A percentile compares a stretch with the other conserved stretches of the same genome.
Conservation (phyloP, 1,140 invertebrate genomes). For the Scylla paramamosain region DNA sequence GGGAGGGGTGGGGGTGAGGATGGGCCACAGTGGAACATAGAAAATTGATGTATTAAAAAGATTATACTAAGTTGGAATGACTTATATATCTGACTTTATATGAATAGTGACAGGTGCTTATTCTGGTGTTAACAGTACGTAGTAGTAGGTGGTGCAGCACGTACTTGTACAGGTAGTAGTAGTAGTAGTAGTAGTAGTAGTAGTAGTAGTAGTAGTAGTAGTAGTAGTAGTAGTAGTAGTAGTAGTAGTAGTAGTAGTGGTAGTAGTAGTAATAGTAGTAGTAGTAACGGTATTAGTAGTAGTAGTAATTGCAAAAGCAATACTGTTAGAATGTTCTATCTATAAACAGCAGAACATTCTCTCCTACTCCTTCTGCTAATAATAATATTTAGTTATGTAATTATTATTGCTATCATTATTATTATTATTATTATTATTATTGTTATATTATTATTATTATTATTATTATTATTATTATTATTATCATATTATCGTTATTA, state of each 20-base stretch:
- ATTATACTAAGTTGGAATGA: too few relatives aligned
- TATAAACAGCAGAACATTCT: too few relatives aligned
- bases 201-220: slow-evolving; percentile 23
- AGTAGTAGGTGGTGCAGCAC: neutral
- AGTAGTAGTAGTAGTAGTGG: neutral
- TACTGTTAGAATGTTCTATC: neutral
- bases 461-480: slow-evolving; percentile 38
- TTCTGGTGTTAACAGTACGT: neutral
- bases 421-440: neutral
- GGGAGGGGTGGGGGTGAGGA: too few relatives aligned
- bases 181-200: slow-evolving; percentile 23
- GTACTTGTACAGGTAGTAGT: neutral
- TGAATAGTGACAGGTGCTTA: too few relatives aligned
- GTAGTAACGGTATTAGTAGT: neutral
- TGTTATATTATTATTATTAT: slow-evolving; percentile 27
- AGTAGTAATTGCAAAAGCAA: neutral
- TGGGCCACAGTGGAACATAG: too few relatives aligned
- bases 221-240: neutral
- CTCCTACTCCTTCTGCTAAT: too few relatives aligned
- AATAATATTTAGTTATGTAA: neutral
- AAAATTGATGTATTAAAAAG: too few relatives aligned
- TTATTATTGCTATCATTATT: neutral
- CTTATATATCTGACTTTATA: too few relatives aligned
- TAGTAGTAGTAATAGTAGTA: neutral
- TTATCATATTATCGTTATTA: neutral